Evolutionary conservation across 2,888 invertebrate genomes (phyloP), one percentile per base, ranked within the genome.

Genomic region (Lasius fuliginosus): DNA sequence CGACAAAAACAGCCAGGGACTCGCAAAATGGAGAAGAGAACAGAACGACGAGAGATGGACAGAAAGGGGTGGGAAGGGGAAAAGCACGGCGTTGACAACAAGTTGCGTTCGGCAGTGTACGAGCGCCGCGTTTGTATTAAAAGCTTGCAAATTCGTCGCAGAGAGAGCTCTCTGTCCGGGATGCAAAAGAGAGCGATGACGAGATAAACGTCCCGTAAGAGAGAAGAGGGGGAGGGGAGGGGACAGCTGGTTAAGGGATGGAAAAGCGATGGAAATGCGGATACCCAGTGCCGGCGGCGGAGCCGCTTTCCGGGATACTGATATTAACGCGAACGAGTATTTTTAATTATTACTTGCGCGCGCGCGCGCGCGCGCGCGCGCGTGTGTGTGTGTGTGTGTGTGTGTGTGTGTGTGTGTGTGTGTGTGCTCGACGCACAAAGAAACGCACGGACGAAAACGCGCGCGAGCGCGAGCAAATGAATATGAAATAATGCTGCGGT

Each of bases 271-370:
- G 90, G 86, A 90, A 91, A 89, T 86, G 86, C 84, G 86, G 85
- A 91, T 86, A 88, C 87, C 84, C 85, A 68, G 84, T 84, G 84
- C 85, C 77, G 76, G 46, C 46, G 79, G 90, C 89, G 90, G 90
- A 81, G 64, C 74, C 88, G 68, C 53, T 53, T n/a, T 53, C n/a
- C 53, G 83, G 90, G 23, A 23, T 23, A 90, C 90, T 56, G 64
- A 53, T 53, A 53, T 53, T 53, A 53, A 53, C 90, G 87, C 89
- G 85, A 85, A 82, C 88, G 90, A 90, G 92, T 92, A 93, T 92
- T 93, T 94, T 93, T 94, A 94, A 94, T 94, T 93, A 93, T 93
- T 93, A 93, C 93, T 93, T 92, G 90, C 91, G n/a, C n/a, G n/a
- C n/a, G n/a, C n/a, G n/a, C n/a, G n/a, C n/a, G n/a, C n/a, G n/a